phyloP scores from a whole-genome alignment of 2,113 vertebrate species.

The Saguinus midas region DNA sequence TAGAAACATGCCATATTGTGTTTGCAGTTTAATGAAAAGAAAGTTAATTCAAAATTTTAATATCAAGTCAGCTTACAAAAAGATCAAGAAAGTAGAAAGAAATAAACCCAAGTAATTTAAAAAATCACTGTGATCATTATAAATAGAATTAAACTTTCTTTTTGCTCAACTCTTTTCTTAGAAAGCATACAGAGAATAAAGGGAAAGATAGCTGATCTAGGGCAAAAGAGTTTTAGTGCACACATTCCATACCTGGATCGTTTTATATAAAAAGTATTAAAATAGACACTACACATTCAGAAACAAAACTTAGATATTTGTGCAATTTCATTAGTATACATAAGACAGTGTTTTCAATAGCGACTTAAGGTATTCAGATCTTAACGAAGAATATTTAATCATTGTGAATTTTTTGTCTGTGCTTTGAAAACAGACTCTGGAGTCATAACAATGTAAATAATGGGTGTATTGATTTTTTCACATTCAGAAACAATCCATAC shows the following conservation, averaged over 20 bases:
- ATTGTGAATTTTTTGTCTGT: not conserved
- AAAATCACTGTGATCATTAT: not conserved
- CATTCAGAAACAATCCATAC: not conserved
- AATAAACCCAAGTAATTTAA: not conserved
- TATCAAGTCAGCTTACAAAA: not conserved
- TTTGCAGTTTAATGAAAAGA: not conserved
- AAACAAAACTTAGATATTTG: not conserved
- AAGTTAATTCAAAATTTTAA: conserved; percentile 18
- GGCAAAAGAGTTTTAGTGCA: not conserved
- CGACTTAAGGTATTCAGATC: not conserved
- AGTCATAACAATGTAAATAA: not conserved
- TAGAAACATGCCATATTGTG: not conserved
- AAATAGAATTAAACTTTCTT: not conserved
- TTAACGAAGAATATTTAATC: not conserved
- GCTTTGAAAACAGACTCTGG: not conserved
- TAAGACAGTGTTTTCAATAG: not conserved
- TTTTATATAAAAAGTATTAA: not conserved
- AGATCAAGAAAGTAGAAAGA: not conserved
- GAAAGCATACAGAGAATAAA: not conserved
- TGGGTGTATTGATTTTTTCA: not conserved
- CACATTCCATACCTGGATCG: not conserved
- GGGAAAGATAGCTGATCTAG: not conserved
- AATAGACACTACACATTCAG: not conserved
- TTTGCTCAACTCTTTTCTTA: not conserved
- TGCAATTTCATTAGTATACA: not conserved